Evolutionary conservation across 2,888 invertebrate genomes (phyloP).

Genomic region (Asteroscopus sphinx): DNA sequence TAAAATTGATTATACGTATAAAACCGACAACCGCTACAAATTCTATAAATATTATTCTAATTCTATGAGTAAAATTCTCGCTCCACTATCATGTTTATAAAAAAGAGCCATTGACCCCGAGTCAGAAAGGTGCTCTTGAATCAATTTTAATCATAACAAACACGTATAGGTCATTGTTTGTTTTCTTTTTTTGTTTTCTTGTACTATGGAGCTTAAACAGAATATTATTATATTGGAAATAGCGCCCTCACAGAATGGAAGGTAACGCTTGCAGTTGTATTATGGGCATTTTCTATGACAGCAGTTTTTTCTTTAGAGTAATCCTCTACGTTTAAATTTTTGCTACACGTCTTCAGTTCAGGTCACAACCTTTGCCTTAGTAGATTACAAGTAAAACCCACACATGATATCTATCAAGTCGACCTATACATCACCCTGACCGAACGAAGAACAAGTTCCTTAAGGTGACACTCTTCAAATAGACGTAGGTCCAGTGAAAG

Average conservation of each 20-base stretch:
- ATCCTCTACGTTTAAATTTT: too few species aligned
- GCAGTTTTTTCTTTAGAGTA: too few species aligned
- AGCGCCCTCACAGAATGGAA: background rate
- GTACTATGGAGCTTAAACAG: too few species aligned
- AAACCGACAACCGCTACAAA: slow-evolving; percentile 11
- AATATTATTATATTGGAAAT: too few species aligned
- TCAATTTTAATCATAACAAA: slow-evolving; percentile 20
- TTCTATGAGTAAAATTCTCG: slow-evolving; percentile 29
- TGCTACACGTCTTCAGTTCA: slow-evolving; percentile 1
- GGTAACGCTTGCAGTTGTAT: background rate
- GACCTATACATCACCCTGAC: slow-evolving; percentile 34
- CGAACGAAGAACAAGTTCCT: slow-evolving; percentile 15
- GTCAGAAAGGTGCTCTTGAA: slow-evolving; percentile 17
- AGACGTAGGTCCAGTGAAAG: slow-evolving; percentile 35
- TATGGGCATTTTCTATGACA: too few species aligned
- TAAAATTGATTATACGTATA: slow-evolving; percentile 3
- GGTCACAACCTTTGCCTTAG: slow-evolving; percentile 8
- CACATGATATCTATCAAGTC: slow-evolving; percentile 1
- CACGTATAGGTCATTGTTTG: background rate
- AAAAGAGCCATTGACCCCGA: slow-evolving; percentile 43
- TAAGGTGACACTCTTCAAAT: slow-evolving; percentile 43
- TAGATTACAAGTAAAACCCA: slow-evolving; percentile 17
- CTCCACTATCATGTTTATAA: slow-evolving; percentile 36
- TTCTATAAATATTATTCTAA: slow-evolving; percentile 41
- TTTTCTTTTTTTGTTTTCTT: background rate